Evolutionary conservation across 2,888 invertebrate species (phyloP).

Genomic region (Ctenicera cuprea): DNA sequence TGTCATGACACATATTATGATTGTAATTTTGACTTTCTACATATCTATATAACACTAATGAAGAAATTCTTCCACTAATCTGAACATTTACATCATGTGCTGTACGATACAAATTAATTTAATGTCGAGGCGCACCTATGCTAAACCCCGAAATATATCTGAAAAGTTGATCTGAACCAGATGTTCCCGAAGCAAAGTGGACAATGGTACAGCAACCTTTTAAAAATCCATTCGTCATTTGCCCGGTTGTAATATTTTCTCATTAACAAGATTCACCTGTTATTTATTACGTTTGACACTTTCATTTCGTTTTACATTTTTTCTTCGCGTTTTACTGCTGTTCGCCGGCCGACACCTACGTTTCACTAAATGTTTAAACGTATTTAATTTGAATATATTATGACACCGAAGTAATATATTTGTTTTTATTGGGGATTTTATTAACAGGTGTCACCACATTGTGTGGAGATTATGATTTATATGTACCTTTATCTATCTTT

Average conservation of each 20-base stretch:
- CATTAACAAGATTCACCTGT: constrained; percentile 68
- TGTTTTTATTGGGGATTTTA: constrained; percentile 64
- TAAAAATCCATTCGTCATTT: constrained; percentile 66
- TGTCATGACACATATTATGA: no score
- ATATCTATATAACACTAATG: constrained; percentile 11
- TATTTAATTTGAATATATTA: constrained; percentile 71
- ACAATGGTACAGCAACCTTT: constrained; percentile 56
- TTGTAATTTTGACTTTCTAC: not conserved
- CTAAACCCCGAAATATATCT: constrained; percentile 21
- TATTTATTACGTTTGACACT: constrained; percentile 63
- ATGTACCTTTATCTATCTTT: constrained; percentile 37
- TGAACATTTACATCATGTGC: constrained; percentile 33
- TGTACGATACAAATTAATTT: constrained; percentile 33
- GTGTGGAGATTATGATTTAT: constrained; percentile 61
- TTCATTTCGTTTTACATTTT: constrained; percentile 56
- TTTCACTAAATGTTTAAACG: constrained; percentile 51
- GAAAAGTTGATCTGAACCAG: constrained; percentile 50
- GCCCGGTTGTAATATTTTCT: constrained; percentile 66
- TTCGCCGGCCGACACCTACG: constrained; percentile 50
- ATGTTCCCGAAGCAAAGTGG: constrained; percentile 52
- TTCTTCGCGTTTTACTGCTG: constrained; percentile 46
- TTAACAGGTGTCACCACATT: constrained; percentile 62
- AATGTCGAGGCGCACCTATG: constrained; percentile 31
- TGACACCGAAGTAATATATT: constrained; percentile 67
- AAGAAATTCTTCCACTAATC: constrained; percentile 17